Evolutionary conservation across 2,888 invertebrate species (phyloP).

Genomic region (Tinea pellionella): DNA sequence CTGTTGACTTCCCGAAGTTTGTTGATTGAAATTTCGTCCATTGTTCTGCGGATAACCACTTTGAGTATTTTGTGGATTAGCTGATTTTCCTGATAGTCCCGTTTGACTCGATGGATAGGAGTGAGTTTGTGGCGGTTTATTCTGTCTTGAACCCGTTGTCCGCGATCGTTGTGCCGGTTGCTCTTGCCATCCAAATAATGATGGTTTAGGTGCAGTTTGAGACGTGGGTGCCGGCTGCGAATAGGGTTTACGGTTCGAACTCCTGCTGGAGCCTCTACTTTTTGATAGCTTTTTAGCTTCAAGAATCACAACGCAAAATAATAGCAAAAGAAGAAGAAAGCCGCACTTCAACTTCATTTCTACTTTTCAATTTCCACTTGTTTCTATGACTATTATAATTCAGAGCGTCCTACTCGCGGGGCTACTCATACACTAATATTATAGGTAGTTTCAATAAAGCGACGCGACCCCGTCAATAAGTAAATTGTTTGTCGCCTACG

Average conservation of each 20-base stretch:
- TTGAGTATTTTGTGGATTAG: conserved; percentile 33
- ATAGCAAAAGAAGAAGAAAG: conserved; percentile 19
- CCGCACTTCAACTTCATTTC: conserved; percentile 28
- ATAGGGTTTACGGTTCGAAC: conserved; percentile 39
- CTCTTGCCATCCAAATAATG: conserved; percentile 56
- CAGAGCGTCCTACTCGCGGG: background rate
- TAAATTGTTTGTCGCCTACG: conserved; percentile 9
- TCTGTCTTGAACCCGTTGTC: conserved; percentile 30
- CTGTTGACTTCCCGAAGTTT: conserved; percentile 14
- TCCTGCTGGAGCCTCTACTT: conserved; percentile 41
- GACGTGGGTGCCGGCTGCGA: conserved; percentile 42
- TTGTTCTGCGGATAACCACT: conserved; percentile 29
- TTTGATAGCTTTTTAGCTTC: conserved; percentile 33
- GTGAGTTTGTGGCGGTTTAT: conserved; percentile 27
- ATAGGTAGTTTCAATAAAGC: background rate
- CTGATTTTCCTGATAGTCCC: conserved; percentile 21
- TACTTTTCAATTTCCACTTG: background rate
- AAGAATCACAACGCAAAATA: background rate
- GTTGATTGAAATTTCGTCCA: conserved; percentile 20
- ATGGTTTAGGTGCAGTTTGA: conserved; percentile 36
- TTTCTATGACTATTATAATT: too few relatives aligned
- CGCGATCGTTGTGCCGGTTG: conserved; percentile 38
- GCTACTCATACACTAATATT: background rate
- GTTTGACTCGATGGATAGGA: conserved; percentile 25
- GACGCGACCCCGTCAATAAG: background rate